These are phyloP conservation scores for Unio pictorum DNA, from an alignment of 2,888 invertebrate genomes.

Conservation along the genomic window DNA sequence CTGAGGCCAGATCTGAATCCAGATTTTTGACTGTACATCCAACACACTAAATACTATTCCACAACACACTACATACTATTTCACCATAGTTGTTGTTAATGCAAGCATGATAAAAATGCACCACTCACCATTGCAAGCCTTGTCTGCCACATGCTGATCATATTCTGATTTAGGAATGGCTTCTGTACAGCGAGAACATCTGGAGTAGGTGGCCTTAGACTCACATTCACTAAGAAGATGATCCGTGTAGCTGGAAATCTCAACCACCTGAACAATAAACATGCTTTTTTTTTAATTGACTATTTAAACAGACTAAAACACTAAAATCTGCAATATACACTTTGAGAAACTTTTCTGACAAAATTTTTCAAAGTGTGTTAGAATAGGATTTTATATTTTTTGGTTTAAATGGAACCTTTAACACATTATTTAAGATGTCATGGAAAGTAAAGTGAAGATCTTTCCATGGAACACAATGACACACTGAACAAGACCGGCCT, in stretches of 20 bases:
- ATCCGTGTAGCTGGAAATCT: slow-evolving; percentile 85
- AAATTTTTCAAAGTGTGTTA: too few species aligned
- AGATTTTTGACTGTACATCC: background rate
- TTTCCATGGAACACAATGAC: too few species aligned
- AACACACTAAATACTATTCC: background rate
- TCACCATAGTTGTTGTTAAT: background rate
- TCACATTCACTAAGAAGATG: slow-evolving; percentile 90
- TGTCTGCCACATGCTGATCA: slow-evolving; percentile 77
- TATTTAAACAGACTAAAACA: too few species aligned
- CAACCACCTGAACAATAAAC: slow-evolving; percentile 75
- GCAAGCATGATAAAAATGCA: background rate
- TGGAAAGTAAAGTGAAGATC: too few species aligned
- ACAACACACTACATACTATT: background rate
- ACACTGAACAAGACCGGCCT: too few species aligned
- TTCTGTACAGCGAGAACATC: slow-evolving; percentile 83
- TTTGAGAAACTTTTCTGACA: too few species aligned
- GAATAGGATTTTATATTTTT: too few species aligned
- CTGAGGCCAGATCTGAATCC: too few species aligned
- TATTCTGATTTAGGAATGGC: slow-evolving; percentile 79
- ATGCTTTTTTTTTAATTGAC: too few species aligned
- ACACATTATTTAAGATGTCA: too few species aligned
- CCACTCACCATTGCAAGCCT: slow-evolving; percentile 78
- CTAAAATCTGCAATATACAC: too few species aligned
- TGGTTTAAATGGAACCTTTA: too few species aligned
- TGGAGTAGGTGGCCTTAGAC: slow-evolving; percentile 79